Base-by-base conservation (phyloP, 2,888 invertebrate species). In the Aleiodes testaceus region DNA sequence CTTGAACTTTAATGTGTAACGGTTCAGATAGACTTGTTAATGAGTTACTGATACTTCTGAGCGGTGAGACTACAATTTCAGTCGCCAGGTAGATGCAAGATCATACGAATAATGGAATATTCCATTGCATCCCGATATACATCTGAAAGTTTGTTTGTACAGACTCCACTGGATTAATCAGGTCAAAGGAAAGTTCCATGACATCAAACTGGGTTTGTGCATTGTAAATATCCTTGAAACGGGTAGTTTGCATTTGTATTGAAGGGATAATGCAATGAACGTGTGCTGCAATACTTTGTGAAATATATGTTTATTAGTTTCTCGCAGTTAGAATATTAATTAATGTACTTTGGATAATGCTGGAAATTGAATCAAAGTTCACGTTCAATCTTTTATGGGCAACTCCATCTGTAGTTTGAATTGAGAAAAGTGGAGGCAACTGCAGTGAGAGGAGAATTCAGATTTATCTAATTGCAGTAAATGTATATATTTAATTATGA, bases 161-260 rank as follows among this genome's bases (percentile, higher is more conserved):
- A 20, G 47, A 47, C 47, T 66, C 42, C 9, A 12, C 20, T n/a
- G n/a, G 45, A 20, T 16, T 65, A 70, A 70, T 36, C 16, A 49
- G 65, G 70, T 70, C 70, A 70, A 20, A 65, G 70, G 55, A 65
- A 70, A 66, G 55, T 70, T 65, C 20, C 65, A 70, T 36, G 45
- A 65, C 42, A 18, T 14, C 36, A 14, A 14, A 59, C 14, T n/a
- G 42, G 9, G 36, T 42, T 59, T 16, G 59, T 59, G 36, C 18
- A 59, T 36, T 42, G 36, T 16, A 36, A 42, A 42, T 59, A 59
- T 59, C 42, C 59, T 26, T 53, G 50, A 18, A 18, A 53, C n/a
- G 11, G 53, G 6, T 26, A 20, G 26, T n/a, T 53, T 53, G 53
- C 26, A 53, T n/a, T 22, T n/a, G 26, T 9, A 53, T 59, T 59